These are phyloP conservation scores for Mormyrus iriodes DNA, from an alignment of 2,113 vertebrate genomes.

Conservation along the genomic window DNA sequence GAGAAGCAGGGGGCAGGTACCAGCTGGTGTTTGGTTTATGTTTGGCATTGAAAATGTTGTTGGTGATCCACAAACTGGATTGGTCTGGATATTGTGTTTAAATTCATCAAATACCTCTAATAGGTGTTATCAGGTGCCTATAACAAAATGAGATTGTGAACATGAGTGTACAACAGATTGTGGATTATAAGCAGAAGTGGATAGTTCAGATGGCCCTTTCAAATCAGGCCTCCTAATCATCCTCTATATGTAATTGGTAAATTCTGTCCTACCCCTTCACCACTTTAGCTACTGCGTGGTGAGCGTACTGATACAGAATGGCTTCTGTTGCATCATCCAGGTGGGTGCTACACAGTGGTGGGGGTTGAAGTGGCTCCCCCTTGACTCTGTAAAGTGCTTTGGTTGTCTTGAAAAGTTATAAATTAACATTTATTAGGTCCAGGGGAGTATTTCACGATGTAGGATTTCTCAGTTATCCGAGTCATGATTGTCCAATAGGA, in stretches of 20 bases:
- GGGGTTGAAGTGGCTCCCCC: background rate
- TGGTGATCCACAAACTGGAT: background rate
- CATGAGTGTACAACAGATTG: background rate
- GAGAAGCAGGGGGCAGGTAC: background rate
- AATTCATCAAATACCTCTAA: background rate
- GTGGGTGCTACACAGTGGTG: background rate
- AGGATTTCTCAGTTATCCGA: background rate
- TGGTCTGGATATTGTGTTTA: background rate
- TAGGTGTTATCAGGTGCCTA: background rate
- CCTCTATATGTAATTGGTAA: background rate
- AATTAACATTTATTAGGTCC: background rate
- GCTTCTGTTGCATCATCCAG: background rate
- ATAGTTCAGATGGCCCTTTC: background rate
- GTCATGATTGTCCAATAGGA: background rate
- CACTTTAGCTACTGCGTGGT: background rate
- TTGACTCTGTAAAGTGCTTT: background rate
- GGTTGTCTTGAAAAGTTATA: background rate
- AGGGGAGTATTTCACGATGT: background rate
- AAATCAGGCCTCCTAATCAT: background rate
- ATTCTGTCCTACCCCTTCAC: background rate
- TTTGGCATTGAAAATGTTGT: background rate
- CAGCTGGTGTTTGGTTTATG: background rate
- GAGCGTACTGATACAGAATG: background rate
- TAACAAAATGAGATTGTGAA: background rate
- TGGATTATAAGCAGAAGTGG: background rate